Evolutionary conservation across 2,888 invertebrate species (phyloP), one percentile per base, ranked within the genome.

Genomic region (Oscheius sp.): DNA sequence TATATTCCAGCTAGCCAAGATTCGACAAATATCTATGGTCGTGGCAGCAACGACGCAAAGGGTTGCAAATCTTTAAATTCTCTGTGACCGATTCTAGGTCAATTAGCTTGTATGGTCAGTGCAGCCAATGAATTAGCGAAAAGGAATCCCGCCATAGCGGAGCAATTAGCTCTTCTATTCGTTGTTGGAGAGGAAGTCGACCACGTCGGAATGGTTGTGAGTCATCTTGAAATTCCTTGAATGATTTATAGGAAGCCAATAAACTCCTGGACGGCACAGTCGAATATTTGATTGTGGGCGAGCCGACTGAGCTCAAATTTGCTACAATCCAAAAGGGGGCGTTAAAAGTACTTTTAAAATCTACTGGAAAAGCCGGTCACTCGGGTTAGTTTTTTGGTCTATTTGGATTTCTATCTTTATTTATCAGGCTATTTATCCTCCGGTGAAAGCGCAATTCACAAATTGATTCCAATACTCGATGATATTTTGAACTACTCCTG

Each of bases 121-220:
- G 84, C 85, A 0, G 79, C 83, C 12, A 70, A 72, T 34, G 71
- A 74, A 31, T 34, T 84, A 20, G 65, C 73, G 12, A 63, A 50
- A 34, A 73, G 71, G 10, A 45, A 74, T 15, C 81, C 80, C 34
- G 65, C 74, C 48, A 55, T 82, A 17, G 81, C 78, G 6, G 70
- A 75, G 15, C 69, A 78, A 34, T 39, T 84, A 17, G 85, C 80
- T 8, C 73, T 85, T 37, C 74, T 85, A 37, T 82, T 85, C 39
- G 83, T 83, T 17, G 84, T 84, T 27, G 84, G 82, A 17, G 85
- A 85, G 55, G 85, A 85, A 69, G 73, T 81, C 6, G 83, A 83
- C 65, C 85, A 85, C 57, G 64, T 79, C 37, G 85, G 85, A 46
- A 84, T 84, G 84, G 76, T 71, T 48, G 84, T 82, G 33, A 71